Evolutionary conservation across 2,113 vertebrate species (phyloP).

Genomic region (Neofelis nebulosa): DNA sequence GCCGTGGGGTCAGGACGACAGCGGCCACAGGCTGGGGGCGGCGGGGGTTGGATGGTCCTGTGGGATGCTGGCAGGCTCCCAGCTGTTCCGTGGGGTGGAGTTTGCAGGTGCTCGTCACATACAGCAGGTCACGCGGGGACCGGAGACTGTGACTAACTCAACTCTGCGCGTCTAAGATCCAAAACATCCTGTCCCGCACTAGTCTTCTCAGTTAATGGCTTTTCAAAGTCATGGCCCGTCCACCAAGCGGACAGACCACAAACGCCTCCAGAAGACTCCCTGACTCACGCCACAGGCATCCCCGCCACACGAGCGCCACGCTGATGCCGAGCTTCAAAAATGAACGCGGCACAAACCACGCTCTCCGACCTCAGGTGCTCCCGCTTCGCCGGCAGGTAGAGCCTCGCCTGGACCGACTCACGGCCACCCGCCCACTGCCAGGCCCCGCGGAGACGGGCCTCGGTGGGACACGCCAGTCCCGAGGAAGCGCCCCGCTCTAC

Average conservation of each 20-base stretch:
- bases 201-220: background rate
- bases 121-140: background rate
- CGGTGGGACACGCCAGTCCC: background rate
- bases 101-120: background rate
- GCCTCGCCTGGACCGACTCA: background rate
- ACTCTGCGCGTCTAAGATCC: background rate
- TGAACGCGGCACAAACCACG: background rate
- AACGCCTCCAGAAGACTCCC: background rate
- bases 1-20: fast-evolving
- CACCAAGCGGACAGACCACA: background rate
- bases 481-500: background rate
- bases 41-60: no score
- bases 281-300: background rate
- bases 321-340: fast-evolving
- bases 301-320: background rate
- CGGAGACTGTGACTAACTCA: background rate
- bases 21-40: background rate
- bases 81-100: background rate
- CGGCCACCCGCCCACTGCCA: no score
- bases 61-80: background rate
- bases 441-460: background rate
- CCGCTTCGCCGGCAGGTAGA: background rate
- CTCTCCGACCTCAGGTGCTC: background rate
- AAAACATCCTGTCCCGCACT: background rate
- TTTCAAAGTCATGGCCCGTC: background rate